Conservation (phyloP, 2,797 vertebrate genomes). For the Notamacropus eugenii region DNA sequence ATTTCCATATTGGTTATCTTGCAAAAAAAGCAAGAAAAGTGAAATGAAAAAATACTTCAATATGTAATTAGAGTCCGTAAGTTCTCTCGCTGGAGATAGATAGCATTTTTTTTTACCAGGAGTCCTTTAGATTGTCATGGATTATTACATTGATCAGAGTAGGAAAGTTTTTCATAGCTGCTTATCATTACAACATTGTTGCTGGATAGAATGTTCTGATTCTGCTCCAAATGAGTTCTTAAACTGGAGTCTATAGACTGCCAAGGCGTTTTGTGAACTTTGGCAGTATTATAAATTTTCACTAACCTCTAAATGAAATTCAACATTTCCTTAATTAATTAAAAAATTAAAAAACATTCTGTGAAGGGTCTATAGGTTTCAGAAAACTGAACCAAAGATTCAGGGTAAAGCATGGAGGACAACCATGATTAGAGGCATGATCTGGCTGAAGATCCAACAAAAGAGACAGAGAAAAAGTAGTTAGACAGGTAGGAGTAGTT, state of each 20-base stretch:
- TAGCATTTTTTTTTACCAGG: background rate
- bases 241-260: background rate
- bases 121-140: background rate
- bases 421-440: background rate
- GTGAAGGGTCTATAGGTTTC: background rate
- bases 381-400: background rate
- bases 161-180: background rate
- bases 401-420: background rate
- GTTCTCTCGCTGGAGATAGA: background rate
- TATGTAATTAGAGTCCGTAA: background rate
- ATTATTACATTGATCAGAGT: background rate
- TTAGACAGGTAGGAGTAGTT: background rate
- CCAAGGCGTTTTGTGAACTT: background rate
- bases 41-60: background rate
- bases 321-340: background rate
- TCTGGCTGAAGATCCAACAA: background rate
- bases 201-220: background rate
- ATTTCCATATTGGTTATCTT: background rate
- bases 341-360: background rate
- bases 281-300: background rate
- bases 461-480: background rate
- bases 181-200: background rate
- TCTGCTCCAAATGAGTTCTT: background rate
- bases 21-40: background rate
- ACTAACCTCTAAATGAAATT: background rate